phyloP scores from a whole-genome alignment of 2,888 invertebrate genomes.

The Cheilosia soror region DNA sequence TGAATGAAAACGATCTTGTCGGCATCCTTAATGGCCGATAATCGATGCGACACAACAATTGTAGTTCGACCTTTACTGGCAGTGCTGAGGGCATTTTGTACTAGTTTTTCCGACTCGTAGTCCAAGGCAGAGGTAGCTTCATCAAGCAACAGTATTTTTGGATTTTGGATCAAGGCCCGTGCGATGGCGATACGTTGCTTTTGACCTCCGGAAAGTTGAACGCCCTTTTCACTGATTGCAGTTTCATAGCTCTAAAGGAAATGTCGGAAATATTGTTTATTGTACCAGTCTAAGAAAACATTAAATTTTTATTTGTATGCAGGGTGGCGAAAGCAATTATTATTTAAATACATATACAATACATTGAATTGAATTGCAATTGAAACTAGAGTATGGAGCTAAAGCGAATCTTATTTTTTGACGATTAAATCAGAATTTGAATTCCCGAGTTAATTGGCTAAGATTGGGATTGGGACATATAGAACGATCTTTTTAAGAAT shows the following conservation, averaged over 20 bases:
- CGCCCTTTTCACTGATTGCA: conserved; percentile 90
- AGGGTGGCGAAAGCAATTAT: too few relatives aligned
- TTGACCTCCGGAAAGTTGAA: conserved; percentile 92
- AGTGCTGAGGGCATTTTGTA: conserved; percentile 91
- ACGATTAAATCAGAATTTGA: too few relatives aligned
- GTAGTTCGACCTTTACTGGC: conserved; percentile 90
- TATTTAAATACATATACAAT: too few relatives aligned
- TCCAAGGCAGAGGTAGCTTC: conserved; percentile 94
- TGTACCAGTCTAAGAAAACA: too few relatives aligned
- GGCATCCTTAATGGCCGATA: conserved; percentile 89
- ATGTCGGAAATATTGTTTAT: not conserved
- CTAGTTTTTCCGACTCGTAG: conserved; percentile 90
- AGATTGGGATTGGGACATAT: too few relatives aligned
- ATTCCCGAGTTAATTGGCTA: too few relatives aligned
- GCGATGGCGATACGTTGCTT: conserved; percentile 94
- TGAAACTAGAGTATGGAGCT: too few relatives aligned
- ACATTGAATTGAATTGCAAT: too few relatives aligned
- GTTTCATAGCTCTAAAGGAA: conserved; percentile 88
- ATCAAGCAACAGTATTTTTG: conserved; percentile 89
- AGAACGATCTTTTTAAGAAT: too few relatives aligned
- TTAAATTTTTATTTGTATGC: too few relatives aligned
- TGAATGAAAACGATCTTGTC: conserved; percentile 88
- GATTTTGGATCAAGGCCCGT: conserved; percentile 89
- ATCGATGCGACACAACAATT: conserved; percentile 89
- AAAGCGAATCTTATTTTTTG: too few relatives aligned